phyloP scores from a whole-genome alignment of 2,113 vertebrate species.

The Macroglossus sobrinus region DNA sequence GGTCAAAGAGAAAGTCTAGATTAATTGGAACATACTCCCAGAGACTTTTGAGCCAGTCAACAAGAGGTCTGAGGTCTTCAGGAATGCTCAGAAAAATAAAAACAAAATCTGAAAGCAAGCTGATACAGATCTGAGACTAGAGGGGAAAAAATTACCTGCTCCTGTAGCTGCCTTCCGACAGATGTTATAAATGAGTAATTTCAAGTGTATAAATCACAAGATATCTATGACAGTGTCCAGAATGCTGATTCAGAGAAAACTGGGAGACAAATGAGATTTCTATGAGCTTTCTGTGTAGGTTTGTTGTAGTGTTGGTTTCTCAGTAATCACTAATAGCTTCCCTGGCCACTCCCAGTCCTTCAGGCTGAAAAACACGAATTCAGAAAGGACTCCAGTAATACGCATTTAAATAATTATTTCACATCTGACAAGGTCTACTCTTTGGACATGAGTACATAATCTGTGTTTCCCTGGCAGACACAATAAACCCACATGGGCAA shows the following conservation, averaged over 20 bases:
- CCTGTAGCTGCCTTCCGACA: conserved; percentile 58
- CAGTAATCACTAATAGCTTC: conserved; percentile 67
- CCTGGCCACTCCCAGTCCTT: background rate
- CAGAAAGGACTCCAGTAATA: conserved; percentile 56
- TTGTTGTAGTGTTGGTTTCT: conserved; percentile 77
- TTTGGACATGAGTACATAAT: conserved; percentile 54
- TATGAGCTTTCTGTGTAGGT: conserved; percentile 73
- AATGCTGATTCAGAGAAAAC: conserved; percentile 79
- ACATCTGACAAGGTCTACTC: conserved; percentile 66
- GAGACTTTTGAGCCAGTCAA: background rate
- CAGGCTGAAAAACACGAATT: conserved; percentile 70
- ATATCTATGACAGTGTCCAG: conserved; percentile 56
- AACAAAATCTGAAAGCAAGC: background rate
- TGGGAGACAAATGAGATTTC: conserved; percentile 81
- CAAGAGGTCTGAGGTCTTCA: conserved; percentile 37
- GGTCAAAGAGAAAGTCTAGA: background rate
- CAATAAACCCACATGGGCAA: conserved; percentile 53
- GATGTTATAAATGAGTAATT: conserved; percentile 81
- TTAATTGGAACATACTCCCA: background rate
- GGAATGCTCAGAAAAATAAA: conserved; percentile 55
- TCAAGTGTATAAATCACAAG: conserved; percentile 77
- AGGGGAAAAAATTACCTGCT: background rate
- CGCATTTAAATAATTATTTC: conserved; percentile 75
- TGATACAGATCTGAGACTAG: background rate
- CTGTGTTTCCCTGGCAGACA: conserved; percentile 41